Conservation (phyloP, 2,888 invertebrate genomes). For the Corbicula japonica region DNA sequence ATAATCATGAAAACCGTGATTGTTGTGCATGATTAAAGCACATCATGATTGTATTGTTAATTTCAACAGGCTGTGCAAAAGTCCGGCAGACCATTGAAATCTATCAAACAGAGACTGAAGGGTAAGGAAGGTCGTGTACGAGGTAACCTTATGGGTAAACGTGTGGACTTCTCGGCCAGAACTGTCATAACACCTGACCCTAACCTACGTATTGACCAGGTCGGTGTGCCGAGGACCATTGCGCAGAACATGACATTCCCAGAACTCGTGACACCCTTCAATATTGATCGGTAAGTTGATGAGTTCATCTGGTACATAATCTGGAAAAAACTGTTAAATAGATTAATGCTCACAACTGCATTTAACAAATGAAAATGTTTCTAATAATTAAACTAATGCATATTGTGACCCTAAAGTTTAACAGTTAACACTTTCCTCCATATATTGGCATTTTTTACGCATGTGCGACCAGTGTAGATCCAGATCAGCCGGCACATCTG, state of each 20-base stretch:
- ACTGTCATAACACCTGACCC: conserved; percentile 92
- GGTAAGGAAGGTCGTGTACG: conserved; percentile 99
- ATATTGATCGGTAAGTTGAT: conserved; percentile 94
- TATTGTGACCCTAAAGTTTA: too few relatives aligned
- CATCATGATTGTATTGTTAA: conserved; percentile 1
- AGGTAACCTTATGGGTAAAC: conserved; percentile 99
- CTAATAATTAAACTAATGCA: too few relatives aligned
- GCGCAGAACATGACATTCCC: conserved; percentile 99
- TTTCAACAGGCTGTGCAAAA: conserved; percentile 95
- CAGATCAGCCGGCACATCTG: too few relatives aligned
- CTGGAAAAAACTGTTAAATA: too few relatives aligned
- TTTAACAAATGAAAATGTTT: too few relatives aligned
- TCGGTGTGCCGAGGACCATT: conserved; percentile 98
- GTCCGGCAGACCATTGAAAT: conserved; percentile 99
- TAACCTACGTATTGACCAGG: conserved; percentile 95
- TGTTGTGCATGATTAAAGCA: too few relatives aligned
- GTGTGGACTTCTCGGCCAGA: conserved; percentile 99
- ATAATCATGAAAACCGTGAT: too few relatives aligned
- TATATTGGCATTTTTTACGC: too few relatives aligned
- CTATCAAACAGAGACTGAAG: conserved; percentile 97
- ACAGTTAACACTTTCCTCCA: too few relatives aligned
- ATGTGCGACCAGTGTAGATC: too few relatives aligned
- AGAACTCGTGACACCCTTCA: conserved; percentile 99
- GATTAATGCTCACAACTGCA: too few relatives aligned
- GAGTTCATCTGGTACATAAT: too few relatives aligned